Evolutionary conservation across 2,888 invertebrate species (phyloP).

Genomic region (Creontiades dilutus): DNA sequence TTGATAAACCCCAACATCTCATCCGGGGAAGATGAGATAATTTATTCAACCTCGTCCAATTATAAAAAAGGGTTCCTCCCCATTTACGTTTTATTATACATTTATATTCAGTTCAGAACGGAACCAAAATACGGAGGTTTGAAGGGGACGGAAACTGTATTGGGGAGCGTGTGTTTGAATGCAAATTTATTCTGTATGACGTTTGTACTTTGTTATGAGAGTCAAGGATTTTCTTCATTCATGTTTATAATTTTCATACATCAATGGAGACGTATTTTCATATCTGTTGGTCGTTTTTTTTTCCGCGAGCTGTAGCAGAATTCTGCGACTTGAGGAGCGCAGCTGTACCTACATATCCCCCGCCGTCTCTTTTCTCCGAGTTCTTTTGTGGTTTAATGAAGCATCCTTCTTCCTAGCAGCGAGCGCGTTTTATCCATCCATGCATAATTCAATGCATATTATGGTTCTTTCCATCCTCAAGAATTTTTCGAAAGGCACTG

Average conservation of each 20-base stretch:
- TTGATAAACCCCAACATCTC: no score
- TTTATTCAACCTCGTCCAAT: slow-evolving; percentile 37
- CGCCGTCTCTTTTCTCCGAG: neutral
- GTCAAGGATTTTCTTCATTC: slow-evolving; percentile 39
- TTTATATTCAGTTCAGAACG: slow-evolving; percentile 44
- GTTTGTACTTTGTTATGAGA: slow-evolving; percentile 53
- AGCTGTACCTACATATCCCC: neutral
- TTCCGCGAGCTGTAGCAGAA: neutral
- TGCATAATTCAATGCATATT: slow-evolving; percentile 55
- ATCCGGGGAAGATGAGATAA: neutral
- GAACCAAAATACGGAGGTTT: neutral
- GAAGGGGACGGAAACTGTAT: neutral
- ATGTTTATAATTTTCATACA: slow-evolving; percentile 60
- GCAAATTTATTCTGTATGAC: slow-evolving; percentile 56
- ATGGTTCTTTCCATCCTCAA: neutral
- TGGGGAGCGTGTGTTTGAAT: slow-evolving; percentile 7
- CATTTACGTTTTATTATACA: slow-evolving; percentile 10
- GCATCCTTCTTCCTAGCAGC: slow-evolving; percentile 22
- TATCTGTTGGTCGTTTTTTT: neutral
- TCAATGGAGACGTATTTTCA: slow-evolving; percentile 32
- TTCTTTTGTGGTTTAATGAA: slow-evolving; percentile 60
- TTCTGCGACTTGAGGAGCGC: neutral
- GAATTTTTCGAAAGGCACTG: slow-evolving; percentile 25
- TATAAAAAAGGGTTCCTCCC: neutral
- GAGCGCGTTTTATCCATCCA: slow-evolving; percentile 2